Evolutionary conservation across 2,797 vertebrate genomes (phyloP).

Genomic region (Odontamblyopus lacepedii): DNA sequence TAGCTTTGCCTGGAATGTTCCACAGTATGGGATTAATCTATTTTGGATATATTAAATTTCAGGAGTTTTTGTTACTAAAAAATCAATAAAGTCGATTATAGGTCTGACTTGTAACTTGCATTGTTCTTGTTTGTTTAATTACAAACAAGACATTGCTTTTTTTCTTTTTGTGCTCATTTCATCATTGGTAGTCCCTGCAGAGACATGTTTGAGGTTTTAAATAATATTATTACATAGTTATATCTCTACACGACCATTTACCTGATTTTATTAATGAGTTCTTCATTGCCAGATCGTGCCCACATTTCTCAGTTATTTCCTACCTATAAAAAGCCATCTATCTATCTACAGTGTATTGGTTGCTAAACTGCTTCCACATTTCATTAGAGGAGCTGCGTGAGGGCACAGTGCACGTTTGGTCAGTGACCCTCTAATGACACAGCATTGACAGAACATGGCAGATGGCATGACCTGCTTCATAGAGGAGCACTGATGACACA

Average conservation of each 20-base stretch:
- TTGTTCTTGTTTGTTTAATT: neutral
- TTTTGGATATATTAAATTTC: no score
- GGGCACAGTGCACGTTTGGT: conserved; percentile 37
- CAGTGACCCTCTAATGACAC: conserved; percentile 68
- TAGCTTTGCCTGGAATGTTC: no score
- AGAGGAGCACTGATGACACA: conserved; percentile 62
- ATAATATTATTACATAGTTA: neutral
- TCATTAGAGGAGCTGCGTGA: conserved; percentile 45
- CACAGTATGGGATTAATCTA: no score
- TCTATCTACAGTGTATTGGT: conserved; percentile 8
- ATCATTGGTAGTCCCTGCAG: neutral
- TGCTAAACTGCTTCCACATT: conserved; percentile 38
- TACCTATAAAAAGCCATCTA: conserved; percentile 6
- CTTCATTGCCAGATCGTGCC: neutral
- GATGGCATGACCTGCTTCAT: conserved; percentile 68
- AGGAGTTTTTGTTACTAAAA: no score
- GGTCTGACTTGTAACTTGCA: no score
- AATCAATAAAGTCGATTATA: no score
- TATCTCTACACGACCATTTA: neutral
- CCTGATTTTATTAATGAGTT: neutral
- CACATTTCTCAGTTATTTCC: neutral
- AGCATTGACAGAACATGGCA: conserved; percentile 70
- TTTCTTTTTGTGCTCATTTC: neutral
- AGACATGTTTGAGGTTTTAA: neutral
- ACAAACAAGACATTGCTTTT: no score